Base-by-base conservation (phyloP, 2,888 invertebrate species). In the Drosophila dives region DNA sequence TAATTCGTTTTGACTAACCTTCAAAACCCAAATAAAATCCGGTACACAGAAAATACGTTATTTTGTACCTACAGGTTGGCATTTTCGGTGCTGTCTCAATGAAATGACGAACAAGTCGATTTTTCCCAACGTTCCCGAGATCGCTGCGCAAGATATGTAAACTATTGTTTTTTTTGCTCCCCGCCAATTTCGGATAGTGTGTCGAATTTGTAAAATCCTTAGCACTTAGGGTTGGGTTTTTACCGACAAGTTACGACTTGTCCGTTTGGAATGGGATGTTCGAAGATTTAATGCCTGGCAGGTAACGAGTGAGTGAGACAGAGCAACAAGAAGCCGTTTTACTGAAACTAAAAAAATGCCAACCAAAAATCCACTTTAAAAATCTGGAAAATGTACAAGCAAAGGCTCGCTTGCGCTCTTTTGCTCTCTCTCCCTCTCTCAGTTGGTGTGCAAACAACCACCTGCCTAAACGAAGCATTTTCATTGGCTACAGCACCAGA, bases 1-100 rank as follows among this genome's bases (percentile, higher is more conserved):
- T 88, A 90, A 90, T 90, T 78, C 78, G 88, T 88, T 82, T 89
- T 89, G 80, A 89, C 86, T 89, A 89, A 82, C 90, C 90, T 86
- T 87, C 72, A 69, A 68, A 79, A 72, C 68, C 61, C 58, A 88
- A 71, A 77, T 65, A 66, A 45, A 76, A 60, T 67, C 51, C 64
- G 64, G 70, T 42, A 71, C 64, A 59, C 55, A 34, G 62, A 72
- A 80, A 88, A 79, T 83, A 83, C 86, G 90, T 86, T 86, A 86
- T 77, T 59, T 72, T 72, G 75, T 77, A 72, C 80, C 74, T 75
- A 72, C 75, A 72, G 75, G 74, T 82, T 73, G 64, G 77, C 53
- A 71, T 67, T 79, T 68, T 55, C 49, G 56, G 67, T 55, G 63
- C 69, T 62, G 70, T 71, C 74, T 83, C 65, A 86, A 88, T 82